These are phyloP conservation scores for Heliocidaris tuberculata DNA, from an alignment of 35 echinoderm and acorn worm genomes.

Conservation along the genomic window DNA sequence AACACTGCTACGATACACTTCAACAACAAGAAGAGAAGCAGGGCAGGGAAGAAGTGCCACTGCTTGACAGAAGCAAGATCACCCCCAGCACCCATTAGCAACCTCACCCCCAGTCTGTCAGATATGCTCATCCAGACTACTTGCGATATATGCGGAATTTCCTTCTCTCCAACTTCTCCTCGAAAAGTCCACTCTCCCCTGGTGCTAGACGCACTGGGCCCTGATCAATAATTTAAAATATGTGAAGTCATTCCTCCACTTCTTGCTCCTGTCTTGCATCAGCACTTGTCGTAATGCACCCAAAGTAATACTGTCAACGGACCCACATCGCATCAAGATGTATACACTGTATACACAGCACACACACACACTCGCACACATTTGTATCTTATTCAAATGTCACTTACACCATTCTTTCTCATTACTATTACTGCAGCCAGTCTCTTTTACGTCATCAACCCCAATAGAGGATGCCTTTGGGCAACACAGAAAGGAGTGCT, in stretches of 20 bases:
- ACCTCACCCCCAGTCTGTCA: not conserved
- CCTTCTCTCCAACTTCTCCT: not conserved
- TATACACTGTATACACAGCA: not conserved
- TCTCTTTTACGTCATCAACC: not conserved
- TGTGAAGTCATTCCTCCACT: constrained; percentile 8
- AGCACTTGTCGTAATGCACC: not conserved
- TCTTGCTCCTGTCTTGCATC: not conserved
- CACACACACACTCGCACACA: not conserved
- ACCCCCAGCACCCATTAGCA: not conserved
- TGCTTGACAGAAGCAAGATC: not conserved
- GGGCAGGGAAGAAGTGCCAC: not conserved
- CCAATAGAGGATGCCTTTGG: not conserved
- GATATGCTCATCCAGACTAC: not conserved
- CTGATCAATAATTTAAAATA: constrained; percentile 11
- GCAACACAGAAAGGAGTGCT: not conserved
- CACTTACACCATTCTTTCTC: not conserved
- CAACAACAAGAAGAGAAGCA: too few species aligned
- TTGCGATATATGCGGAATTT: not conserved
- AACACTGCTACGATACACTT: not conserved
- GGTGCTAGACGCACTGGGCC: not conserved
- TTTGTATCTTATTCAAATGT: not conserved
- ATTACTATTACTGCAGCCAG: not conserved
- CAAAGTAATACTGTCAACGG: not conserved
- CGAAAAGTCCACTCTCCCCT: not conserved
- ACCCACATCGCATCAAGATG: not conserved